Evolutionary conservation across 2,888 invertebrate species (phyloP).

Genomic region (Lithophane leautieri): DNA sequence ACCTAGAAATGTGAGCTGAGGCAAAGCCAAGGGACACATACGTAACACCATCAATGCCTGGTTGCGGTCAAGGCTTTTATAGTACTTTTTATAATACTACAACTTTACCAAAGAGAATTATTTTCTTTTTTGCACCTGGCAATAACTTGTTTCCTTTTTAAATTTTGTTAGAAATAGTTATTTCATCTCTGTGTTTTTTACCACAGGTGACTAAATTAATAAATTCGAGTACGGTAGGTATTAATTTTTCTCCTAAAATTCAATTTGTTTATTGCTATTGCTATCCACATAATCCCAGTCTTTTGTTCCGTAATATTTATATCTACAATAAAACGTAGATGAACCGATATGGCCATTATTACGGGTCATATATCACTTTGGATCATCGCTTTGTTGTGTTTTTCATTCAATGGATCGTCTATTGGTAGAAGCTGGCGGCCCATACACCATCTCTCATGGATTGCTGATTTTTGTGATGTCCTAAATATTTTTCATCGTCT

Average conservation of each 20-base stretch:
- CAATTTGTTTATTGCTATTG: slow-evolving; percentile 13
- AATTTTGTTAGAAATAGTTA: background rate
- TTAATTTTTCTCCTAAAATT: background rate
- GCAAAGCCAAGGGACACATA: no score
- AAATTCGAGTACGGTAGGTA: background rate
- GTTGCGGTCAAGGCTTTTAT: no score
- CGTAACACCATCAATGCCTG: no score
- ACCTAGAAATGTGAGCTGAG: no score
- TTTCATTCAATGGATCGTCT: slow-evolving; percentile 36
- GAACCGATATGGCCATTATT: slow-evolving; percentile 40
- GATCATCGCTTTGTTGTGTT: slow-evolving; percentile 47
- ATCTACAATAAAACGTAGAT: slow-evolving; percentile 39
- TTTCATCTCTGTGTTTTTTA: background rate
- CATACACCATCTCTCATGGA: slow-evolving; percentile 47
- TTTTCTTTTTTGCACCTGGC: background rate
- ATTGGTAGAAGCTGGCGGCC: background rate
- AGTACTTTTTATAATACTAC: no score
- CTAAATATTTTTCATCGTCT: slow-evolving; percentile 40
- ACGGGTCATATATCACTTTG: slow-evolving; percentile 41
- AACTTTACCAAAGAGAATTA: background rate
- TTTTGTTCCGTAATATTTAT: slow-evolving; percentile 42
- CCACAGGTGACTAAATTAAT: background rate
- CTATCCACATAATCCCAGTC: slow-evolving; percentile 25
- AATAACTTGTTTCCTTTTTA: background rate
- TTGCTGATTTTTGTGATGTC: slow-evolving; percentile 46